phyloP scores from a whole-genome alignment of 2,888 invertebrate genomes.

The Lasioglossum leucozonium region DNA sequence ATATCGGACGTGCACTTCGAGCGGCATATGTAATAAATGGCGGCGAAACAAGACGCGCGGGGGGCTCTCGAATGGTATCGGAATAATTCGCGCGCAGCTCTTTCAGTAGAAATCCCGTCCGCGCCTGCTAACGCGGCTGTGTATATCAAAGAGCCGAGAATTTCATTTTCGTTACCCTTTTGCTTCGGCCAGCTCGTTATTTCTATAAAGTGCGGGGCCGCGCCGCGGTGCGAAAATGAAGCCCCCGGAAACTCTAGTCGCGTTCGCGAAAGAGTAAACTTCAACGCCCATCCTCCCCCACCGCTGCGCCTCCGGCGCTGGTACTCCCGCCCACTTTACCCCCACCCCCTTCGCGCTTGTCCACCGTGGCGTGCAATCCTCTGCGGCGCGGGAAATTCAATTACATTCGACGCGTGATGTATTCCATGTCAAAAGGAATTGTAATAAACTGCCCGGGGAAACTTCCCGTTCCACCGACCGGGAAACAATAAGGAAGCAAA shows the following conservation, averaged over 20 bases:
- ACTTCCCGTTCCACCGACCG: too few relatives aligned
- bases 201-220: conserved; percentile 33
- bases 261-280: conserved; percentile 16
- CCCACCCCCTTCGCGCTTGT: background rate
- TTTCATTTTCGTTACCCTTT: conserved; percentile 41
- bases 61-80: conserved; percentile 33
- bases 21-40: conserved; percentile 48
- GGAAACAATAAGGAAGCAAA: background rate
- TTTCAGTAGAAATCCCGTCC: conserved; percentile 34
- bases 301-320: background rate
- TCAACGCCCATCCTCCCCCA: background rate
- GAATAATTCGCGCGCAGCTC: conserved; percentile 14
- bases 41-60: conserved; percentile 35
- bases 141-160: conserved; percentile 51
- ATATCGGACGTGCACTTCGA: conserved; percentile 2
- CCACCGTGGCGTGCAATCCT: conserved; percentile 18
- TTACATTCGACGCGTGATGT: conserved; percentile 32
- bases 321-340: background rate
- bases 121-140: conserved; percentile 33
- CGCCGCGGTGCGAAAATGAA: conserved; percentile 35
- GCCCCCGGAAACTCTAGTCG: conserved; percentile 23
- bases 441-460: background rate
- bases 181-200: conserved; percentile 48
- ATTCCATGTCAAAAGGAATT: conserved; percentile 9
- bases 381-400: conserved; percentile 20